Evolutionary conservation across 1,140 invertebrate genomes (phyloP).

Genomic region (Drosophila pseudoananassae): DNA sequence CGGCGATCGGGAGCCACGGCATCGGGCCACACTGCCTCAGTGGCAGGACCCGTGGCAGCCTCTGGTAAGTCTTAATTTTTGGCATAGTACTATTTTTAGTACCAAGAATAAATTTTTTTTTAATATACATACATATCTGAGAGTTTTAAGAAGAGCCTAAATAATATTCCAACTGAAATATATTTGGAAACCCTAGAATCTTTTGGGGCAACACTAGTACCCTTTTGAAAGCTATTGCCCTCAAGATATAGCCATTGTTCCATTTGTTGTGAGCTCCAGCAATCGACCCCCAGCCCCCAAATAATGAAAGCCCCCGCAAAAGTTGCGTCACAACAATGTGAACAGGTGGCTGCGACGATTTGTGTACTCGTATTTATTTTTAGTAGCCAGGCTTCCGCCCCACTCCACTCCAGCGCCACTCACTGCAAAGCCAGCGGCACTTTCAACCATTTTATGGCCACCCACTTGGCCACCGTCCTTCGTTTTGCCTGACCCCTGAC

Average conservation of each 20-base stretch:
- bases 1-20: constrained; percentile 35
- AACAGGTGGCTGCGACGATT: constrained; percentile 81
- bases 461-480: constrained; percentile 58
- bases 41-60: constrained; percentile 27
- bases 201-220: not conserved
- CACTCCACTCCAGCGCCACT: constrained; percentile 11
- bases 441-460: constrained; percentile 66
- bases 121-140: too few species aligned
- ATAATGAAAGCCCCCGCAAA: constrained; percentile 12
- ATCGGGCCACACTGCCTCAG: constrained; percentile 4
- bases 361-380: constrained; percentile 81
- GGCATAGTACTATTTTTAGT: too few species aligned
- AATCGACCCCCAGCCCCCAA: not conserved
- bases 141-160: too few species aligned
- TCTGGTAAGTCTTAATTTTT: constrained; percentile 61
- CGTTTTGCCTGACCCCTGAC: constrained; percentile 32
- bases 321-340: constrained; percentile 80
- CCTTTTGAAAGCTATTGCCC: constrained; percentile 5
- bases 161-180: not conserved
- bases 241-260: constrained; percentile 1
- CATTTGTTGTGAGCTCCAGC: constrained; percentile 12
- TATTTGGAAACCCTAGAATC: not conserved
- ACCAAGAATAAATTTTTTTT: too few species aligned
- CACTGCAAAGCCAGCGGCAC: constrained; percentile 32
- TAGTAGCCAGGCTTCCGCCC: constrained; percentile 60